Evolutionary conservation across 2,888 invertebrate genomes (phyloP), one percentile per base, ranked within the genome.

Genomic region (Drymonia ruficornis): DNA sequence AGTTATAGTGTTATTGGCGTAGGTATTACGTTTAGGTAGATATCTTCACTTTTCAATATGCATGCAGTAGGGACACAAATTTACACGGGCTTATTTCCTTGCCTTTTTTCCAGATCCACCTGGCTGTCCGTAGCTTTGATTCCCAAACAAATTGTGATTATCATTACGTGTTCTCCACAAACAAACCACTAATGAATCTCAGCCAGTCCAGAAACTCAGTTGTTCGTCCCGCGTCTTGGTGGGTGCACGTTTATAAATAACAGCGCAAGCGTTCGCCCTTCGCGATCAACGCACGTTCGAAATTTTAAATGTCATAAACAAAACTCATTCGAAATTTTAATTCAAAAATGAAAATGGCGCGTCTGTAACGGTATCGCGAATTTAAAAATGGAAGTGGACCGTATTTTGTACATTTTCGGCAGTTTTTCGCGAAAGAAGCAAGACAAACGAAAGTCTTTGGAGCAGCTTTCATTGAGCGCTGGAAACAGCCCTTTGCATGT

Each of bases 381-480:
- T 28, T 28, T 15, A 28, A 84, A 79, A 77, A 94, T 94, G 94
- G 94, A 94, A 86, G 91, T 94, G 65, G 94, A 94, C 68, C 91
- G 93, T 65, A 93, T 94, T 67, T 83, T 94, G 7, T 94, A 94
- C 75, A 94, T 94, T 74, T 95, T 95, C 78, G 94, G 95, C 66
- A 94, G 94, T 74, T 94, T 94, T 72, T 84, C 94, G 0, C 83
- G 94, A 45, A 93, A 94, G 67, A 91, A 93, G 54, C 93, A 93
- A 65, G 93, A 93, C 63, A 93, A 94, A 63, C 88, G 86, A 49
- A 94, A 94, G 62, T 91, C 93, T 1, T 74, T 87, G 50, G 87
- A 91, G 53, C 93, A 78, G 71, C 89, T 77, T 43, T 93, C 86
- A 1, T 83, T 84, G n/a, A 92, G 91, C 63, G 92, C 89, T 55